Evolutionary conservation across 1,140 invertebrate species (phyloP).

Genomic region (Magallana gigas): DNA sequence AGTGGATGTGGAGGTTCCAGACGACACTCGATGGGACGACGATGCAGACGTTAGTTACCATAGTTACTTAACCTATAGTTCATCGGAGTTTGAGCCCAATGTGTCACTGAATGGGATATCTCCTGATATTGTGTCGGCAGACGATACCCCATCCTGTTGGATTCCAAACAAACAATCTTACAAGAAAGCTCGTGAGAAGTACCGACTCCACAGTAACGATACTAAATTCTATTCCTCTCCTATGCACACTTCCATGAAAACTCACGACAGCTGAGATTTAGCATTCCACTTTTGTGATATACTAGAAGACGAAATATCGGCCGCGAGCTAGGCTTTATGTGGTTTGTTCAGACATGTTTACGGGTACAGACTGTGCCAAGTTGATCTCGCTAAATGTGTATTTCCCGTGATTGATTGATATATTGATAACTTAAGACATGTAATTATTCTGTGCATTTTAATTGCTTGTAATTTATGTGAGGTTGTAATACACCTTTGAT

Average conservation of each 20-base stretch:
- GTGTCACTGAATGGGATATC: slow-evolving; percentile 26
- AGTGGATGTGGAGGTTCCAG: slow-evolving; percentile 74
- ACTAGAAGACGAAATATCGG: not conserved
- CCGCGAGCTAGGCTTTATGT: not conserved
- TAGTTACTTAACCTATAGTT: slow-evolving; percentile 56
- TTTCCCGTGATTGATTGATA: not conserved
- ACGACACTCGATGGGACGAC: slow-evolving; percentile 70
- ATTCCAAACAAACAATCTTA: not conserved
- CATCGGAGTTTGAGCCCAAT: slow-evolving; percentile 55
- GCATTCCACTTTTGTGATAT: slow-evolving; percentile 11
- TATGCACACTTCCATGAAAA: slow-evolving; percentile 25
- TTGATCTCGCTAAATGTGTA: slow-evolving; percentile 21
- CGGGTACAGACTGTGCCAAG: slow-evolving; percentile 7
- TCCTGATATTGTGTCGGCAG: not conserved
- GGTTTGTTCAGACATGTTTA: not conserved
- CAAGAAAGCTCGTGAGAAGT: slow-evolving; percentile 29
- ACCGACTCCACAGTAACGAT: slow-evolving; percentile 20
- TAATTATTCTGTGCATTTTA: too few relatives aligned
- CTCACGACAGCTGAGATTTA: slow-evolving; percentile 10
- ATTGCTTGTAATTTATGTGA: too few relatives aligned
- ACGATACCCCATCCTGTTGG: not conserved
- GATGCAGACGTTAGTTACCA: slow-evolving; percentile 50
- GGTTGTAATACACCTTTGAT: too few relatives aligned
- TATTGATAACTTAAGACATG: too few relatives aligned
- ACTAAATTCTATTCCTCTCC: not conserved